Conservation (phyloP, 2,113 vertebrate genomes). For the Bubo blakistoni region DNA sequence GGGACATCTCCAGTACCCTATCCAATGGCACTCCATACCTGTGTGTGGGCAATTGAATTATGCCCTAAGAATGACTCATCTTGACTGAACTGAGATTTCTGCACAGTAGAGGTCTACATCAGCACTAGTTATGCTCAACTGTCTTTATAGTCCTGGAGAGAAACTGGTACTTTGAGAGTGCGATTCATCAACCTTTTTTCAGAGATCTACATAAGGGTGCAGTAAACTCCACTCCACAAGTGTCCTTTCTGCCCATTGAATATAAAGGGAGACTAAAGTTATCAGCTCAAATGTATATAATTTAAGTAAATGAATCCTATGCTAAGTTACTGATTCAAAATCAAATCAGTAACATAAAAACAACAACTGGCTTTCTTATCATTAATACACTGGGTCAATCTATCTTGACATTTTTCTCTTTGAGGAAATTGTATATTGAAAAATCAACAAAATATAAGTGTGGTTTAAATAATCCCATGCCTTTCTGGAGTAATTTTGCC, state of each 20-base stretch:
- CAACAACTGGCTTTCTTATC: not conserved
- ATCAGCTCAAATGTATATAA: not conserved
- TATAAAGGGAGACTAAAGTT: not conserved
- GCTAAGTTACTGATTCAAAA: not conserved
- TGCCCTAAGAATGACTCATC: not conserved
- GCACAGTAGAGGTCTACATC: not conserved
- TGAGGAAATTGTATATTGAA: not conserved
- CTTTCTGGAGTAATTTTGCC: slow-evolving; percentile 11
- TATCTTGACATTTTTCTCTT: not conserved
- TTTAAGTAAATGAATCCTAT: not conserved
- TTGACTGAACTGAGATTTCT: not conserved
- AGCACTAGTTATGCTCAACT: not conserved
- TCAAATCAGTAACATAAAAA: not conserved
- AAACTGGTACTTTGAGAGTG: not conserved
- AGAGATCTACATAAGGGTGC: not conserved
- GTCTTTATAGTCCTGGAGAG: not conserved
- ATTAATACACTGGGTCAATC: not conserved
- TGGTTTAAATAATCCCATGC: not conserved
- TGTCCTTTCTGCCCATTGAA: not conserved
- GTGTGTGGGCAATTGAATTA: not conserved
- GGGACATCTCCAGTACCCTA: not conserved
- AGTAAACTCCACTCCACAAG: not conserved
- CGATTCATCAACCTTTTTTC: not conserved
- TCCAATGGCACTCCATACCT: fast-evolving
- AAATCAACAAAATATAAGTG: not conserved